Percentiles rank a stretch among this genome's conserved stretches.
These are phyloP conservation scores for Phaonia tiefii DNA, from an alignment of 2,888 invertebrate species.

Conservation along the genomic window DNA sequence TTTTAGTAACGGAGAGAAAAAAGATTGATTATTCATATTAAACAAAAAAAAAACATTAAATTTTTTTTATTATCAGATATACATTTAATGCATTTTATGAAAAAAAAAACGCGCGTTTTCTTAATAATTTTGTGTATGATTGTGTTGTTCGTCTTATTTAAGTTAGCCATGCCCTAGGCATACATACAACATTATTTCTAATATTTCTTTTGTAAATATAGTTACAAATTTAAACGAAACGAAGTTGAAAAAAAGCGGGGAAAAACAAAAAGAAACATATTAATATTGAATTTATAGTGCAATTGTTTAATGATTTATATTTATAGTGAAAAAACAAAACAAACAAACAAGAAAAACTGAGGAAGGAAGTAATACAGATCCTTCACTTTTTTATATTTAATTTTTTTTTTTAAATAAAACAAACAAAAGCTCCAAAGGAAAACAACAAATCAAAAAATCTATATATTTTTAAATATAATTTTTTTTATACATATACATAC, in stretches of 20 bases:
- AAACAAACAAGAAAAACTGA: too few species aligned
- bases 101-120: slow-evolving; percentile 24
- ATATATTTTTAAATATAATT: slow-evolving; percentile 45
- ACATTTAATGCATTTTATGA: slow-evolving; percentile 67
- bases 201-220: slow-evolving; percentile 69
- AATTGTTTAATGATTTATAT: slow-evolving; percentile 73
- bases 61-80: slow-evolving; percentile 63
- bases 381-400: slow-evolving; percentile 58
- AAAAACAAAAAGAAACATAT: slow-evolving; percentile 72
- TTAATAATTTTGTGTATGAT: slow-evolving; percentile 58
- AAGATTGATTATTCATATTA: slow-evolving; percentile 82
- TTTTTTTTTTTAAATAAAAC: slow-evolving; percentile 57
- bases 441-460: slow-evolving; percentile 58
- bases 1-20: slow-evolving; percentile 84
- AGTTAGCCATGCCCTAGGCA: slow-evolving; percentile 54
- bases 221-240: slow-evolving; percentile 47
- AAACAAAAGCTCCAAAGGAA: slow-evolving; percentile 55
- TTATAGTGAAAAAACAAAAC: slow-evolving; percentile 61
- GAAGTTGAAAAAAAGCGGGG: slow-evolving; percentile 26
- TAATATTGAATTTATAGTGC: slow-evolving; percentile 73
- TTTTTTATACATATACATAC: slow-evolving; percentile 31
- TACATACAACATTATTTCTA: slow-evolving; percentile 46
- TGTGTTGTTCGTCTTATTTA: slow-evolving; percentile 67
- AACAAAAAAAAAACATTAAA: slow-evolving; percentile 56
- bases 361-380: slow-evolving; percentile 34